Evolutionary conservation across 92 coral and sea anemone genomes (phyloP).

Genomic region (Epizoanthus fatuus): DNA sequence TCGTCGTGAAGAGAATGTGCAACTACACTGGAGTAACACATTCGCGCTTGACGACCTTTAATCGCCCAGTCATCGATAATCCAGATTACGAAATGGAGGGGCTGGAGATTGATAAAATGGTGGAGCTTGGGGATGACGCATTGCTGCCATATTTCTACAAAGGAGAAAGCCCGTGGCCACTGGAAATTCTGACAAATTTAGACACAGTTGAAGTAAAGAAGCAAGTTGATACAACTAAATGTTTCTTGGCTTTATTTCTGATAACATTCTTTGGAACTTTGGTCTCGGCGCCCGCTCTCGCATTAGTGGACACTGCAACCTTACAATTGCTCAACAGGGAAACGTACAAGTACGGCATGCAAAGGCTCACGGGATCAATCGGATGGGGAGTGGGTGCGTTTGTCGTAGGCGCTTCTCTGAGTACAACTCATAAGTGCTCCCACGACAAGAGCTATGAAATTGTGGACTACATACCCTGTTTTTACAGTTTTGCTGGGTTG

Average conservation of each 20-base stretch:
- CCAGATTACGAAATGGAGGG: constrained; percentile 92
- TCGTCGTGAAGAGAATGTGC: constrained; percentile 86
- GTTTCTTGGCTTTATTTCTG: constrained; percentile 89
- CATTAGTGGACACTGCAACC: constrained; percentile 97
- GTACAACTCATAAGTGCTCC: constrained; percentile 93
- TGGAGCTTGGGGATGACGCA: constrained; percentile 74
- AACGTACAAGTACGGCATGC: constrained; percentile 99
- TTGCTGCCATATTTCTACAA: constrained; percentile 86
- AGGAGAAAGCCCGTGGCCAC: constrained; percentile 96
- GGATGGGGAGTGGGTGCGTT: constrained; percentile 99
- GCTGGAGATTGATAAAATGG: constrained; percentile 96
- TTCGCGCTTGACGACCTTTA: constrained; percentile 70
- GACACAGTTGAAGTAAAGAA: constrained; percentile 67
- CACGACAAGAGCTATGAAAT: constrained; percentile 90
- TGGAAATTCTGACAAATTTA: constrained; percentile 79
- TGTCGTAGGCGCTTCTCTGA: constrained; percentile 97
- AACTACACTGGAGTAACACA: constrained; percentile 78
- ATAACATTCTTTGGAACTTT: constrained; percentile 96
- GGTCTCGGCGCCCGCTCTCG: constrained; percentile 95
- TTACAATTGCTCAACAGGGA: constrained; percentile 92
- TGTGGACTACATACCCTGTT: constrained; percentile 97
- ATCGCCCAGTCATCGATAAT: constrained; percentile 81
- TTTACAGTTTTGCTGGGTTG: constrained; percentile 93
- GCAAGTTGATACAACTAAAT: constrained; percentile 86
- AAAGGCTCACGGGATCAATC: constrained; percentile 98